A percentile compares a stretch with the other conserved stretches of the same genome.
phyloP scores from a whole-genome alignment of 2,797 vertebrate genomes.

The Lagocephalus sceleratus region DNA sequence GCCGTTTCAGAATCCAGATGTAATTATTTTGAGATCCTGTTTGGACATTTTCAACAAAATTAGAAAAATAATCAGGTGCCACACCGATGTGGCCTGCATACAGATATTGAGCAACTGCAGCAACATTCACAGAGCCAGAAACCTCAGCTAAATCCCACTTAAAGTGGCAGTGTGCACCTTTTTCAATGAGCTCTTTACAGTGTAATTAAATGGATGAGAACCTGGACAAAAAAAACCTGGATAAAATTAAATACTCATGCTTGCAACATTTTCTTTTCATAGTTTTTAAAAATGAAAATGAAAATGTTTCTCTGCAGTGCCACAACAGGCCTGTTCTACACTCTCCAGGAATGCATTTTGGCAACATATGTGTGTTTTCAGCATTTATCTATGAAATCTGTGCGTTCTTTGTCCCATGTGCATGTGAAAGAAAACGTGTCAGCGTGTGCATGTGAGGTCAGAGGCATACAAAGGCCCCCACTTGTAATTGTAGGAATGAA shows the following conservation, averaged over 20 bases:
- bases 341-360: background rate
- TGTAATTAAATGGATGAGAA: too few species aligned
- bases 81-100: conserved; percentile 1
- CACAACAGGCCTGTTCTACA: background rate
- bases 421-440: conserved; percentile 9
- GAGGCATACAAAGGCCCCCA: conserved; percentile 60
- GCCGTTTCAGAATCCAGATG: conserved; percentile 12
- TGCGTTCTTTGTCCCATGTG: background rate
- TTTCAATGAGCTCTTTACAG: background rate
- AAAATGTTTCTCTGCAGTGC: background rate
- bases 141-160: conserved; percentile 4
- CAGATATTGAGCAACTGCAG: conserved; percentile 15
- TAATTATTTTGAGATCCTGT: conserved; percentile 22
- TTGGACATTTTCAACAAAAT: conserved; percentile 10
- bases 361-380: background rate
- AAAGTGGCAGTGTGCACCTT: background rate
- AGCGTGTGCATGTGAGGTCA: conserved; percentile 48
- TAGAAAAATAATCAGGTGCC: conserved; percentile 14
- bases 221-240: too few species aligned
- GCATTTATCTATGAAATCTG: background rate
- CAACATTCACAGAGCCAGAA: conserved; percentile 12
- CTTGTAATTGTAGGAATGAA: conserved; percentile 74
- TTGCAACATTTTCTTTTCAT: background rate
- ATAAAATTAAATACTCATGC: background rate
- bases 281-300: background rate